A percentile compares a stretch with the other conserved stretches of the same genome.
Evolutionary conservation across 2,113 vertebrate genomes (phyloP).

Genomic region (Oryzias celebensis): DNA sequence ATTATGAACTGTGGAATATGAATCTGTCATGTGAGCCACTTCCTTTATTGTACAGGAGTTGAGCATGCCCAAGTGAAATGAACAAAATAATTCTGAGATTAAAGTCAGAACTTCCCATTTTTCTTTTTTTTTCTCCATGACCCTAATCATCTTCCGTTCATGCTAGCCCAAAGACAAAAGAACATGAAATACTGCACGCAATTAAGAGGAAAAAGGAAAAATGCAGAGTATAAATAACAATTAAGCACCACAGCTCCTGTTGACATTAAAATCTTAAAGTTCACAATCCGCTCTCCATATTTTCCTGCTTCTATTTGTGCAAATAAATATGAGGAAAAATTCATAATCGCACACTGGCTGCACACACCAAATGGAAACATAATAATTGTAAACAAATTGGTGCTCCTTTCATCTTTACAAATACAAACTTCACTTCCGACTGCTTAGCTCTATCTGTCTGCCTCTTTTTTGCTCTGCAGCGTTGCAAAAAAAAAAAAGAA

Average conservation of each 20-base stretch:
- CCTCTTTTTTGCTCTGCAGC: slow-evolving; percentile 11
- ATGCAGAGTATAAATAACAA: too few relatives aligned
- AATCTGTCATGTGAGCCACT: too few relatives aligned
- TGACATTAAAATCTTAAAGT: slow-evolving; percentile 4
- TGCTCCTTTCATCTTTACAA: slow-evolving; percentile 29
- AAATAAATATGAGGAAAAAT: slow-evolving; percentile 2
- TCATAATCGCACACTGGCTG: slow-evolving; percentile 6
- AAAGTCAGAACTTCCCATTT: too few relatives aligned
- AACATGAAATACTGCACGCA: too few relatives aligned
- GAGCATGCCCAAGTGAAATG: too few relatives aligned
- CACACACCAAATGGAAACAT: slow-evolving; percentile 19
- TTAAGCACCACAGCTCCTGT: neutral
- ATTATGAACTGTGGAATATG: too few relatives aligned
- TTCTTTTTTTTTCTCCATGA: too few relatives aligned
- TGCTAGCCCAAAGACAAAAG: too few relatives aligned
- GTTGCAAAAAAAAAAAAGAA: slow-evolving; percentile 12
- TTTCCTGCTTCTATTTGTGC: slow-evolving; percentile 1
- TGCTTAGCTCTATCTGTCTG: slow-evolving; percentile 3
- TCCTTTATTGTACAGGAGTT: too few relatives aligned
- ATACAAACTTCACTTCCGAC: slow-evolving; percentile 14
- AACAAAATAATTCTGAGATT: too few relatives aligned
- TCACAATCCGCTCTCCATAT: slow-evolving; percentile 1
- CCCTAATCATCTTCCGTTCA: too few relatives aligned
- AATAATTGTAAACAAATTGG: slow-evolving; percentile 41
- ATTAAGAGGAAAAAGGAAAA: too few relatives aligned